A percentile compares a stretch with the other conserved stretches of the same genome.
Evolutionary conservation across 1,140 invertebrate genomes (phyloP).

Genomic region (Bombus balteatus): DNA sequence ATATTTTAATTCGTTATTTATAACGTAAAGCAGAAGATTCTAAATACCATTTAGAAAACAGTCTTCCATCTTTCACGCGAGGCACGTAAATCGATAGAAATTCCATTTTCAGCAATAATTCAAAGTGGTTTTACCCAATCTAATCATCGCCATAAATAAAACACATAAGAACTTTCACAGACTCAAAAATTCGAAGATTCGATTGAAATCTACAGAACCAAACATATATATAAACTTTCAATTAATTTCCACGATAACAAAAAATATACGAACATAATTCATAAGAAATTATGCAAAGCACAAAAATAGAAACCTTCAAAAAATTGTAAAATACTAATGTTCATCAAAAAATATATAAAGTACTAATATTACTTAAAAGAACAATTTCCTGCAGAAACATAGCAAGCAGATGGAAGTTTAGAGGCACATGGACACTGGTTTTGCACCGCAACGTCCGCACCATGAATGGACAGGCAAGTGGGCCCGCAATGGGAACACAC

Average conservation of each 20-base stretch:
- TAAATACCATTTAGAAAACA: background rate
- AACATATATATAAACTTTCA: background rate
- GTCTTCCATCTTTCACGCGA: background rate
- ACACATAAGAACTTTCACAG: background rate
- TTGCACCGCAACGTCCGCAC: slow-evolving; percentile 64
- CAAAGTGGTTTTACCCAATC: background rate
- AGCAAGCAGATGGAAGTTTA: background rate
- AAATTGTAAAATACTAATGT: background rate
- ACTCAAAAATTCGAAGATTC: background rate
- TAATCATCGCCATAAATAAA: background rate
- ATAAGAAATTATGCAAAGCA: background rate
- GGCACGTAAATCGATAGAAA: background rate
- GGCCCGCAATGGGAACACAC: slow-evolving; percentile 32
- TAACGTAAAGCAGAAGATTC: background rate
- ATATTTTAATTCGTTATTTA: too few relatives aligned
- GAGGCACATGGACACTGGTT: background rate
- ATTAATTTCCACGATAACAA: background rate
- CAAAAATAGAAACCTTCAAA: background rate
- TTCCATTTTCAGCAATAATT: background rate
- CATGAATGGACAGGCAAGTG: slow-evolving; percentile 74
- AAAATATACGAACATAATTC: background rate
- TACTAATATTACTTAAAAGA: background rate
- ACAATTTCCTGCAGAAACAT: background rate
- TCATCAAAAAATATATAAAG: background rate
- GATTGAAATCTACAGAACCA: background rate